These are phyloP conservation scores for Falco rusticolus DNA, from an alignment of 2,797 vertebrate species.

Conservation along the genomic window DNA sequence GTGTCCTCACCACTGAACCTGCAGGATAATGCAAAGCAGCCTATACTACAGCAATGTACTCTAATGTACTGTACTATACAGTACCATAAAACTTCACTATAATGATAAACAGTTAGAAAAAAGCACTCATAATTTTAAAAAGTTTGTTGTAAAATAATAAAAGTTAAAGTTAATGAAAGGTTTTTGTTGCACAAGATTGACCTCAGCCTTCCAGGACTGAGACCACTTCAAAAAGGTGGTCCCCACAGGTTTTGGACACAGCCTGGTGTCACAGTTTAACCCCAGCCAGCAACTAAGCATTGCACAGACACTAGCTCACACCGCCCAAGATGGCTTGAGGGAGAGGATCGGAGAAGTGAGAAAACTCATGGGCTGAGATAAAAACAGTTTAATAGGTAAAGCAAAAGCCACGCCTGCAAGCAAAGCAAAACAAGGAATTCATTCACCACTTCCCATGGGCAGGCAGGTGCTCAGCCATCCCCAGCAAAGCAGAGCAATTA, in stretches of 20 bases:
- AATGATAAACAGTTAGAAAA: background rate
- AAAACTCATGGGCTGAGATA: too few relatives aligned
- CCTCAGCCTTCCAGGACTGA: background rate
- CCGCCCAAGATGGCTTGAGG: background rate
- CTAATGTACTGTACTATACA: background rate
- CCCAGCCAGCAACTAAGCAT: background rate
- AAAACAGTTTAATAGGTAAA: too few relatives aligned
- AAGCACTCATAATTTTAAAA: background rate
- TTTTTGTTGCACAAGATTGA: too few relatives aligned
- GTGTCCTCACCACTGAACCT: background rate
- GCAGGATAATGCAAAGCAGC: background rate
- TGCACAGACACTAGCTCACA: fast-evolving
- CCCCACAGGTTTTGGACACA: background rate
- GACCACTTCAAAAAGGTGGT: background rate
- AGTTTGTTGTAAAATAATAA: background rate
- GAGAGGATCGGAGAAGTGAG: background rate
- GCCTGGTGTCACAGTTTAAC: background rate
- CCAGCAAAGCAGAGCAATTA: too few relatives aligned
- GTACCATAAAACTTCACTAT: background rate
- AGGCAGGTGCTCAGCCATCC: too few relatives aligned
- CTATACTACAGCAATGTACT: background rate
- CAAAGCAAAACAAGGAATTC: too few relatives aligned
- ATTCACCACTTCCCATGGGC: too few relatives aligned
- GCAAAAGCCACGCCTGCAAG: too few relatives aligned
- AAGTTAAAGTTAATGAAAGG: too few relatives aligned